phyloP scores from a whole-genome alignment of 1,140 invertebrate species.

The Polyergus mexicanus region DNA sequence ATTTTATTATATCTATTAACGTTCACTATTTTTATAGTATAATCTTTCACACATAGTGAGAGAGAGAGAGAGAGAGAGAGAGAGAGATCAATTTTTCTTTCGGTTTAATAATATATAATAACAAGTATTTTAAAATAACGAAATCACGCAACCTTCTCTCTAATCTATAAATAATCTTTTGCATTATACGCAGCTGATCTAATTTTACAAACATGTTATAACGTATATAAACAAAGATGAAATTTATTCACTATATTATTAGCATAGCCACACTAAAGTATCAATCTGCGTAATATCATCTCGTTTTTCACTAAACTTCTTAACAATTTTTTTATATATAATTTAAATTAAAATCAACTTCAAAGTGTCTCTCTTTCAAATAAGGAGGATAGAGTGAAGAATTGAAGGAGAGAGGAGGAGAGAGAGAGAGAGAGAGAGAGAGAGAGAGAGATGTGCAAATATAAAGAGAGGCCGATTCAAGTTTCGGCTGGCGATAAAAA shows the following conservation, averaged over 20 bases:
- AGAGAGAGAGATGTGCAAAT: not conserved
- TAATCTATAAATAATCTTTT: slow-evolving; percentile 33
- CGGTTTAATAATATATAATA: not conserved
- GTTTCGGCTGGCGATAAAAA: slow-evolving; percentile 26
- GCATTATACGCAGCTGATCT: slow-evolving; percentile 30
- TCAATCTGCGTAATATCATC: slow-evolving; percentile 73
- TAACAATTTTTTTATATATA: slow-evolving; percentile 65
- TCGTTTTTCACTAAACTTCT: slow-evolving; percentile 64
- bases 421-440: not conserved
- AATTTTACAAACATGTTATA: slow-evolving; percentile 50
- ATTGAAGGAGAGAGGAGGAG: not conserved
- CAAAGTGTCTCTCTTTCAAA: not conserved
- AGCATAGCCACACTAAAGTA: slow-evolving; percentile 62
- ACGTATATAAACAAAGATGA: slow-evolving; percentile 27
- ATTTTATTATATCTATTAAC: not conserved
- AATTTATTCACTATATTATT: slow-evolving; percentile 66
- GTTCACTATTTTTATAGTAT: not conserved
- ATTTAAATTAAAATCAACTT: slow-evolving; percentile 73
- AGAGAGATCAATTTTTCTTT: not conserved
- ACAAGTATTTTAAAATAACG: slow-evolving; percentile 16
- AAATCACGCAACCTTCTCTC: not conserved
- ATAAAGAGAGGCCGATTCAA: not conserved
- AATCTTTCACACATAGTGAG: not conserved
- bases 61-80: too few species aligned
- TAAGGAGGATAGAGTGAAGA: not conserved